A percentile compares a stretch with the other conserved stretches of the same genome.
phyloP scores from a whole-genome alignment of 2,888 invertebrate genomes.

The Gerosis bhagava region DNA sequence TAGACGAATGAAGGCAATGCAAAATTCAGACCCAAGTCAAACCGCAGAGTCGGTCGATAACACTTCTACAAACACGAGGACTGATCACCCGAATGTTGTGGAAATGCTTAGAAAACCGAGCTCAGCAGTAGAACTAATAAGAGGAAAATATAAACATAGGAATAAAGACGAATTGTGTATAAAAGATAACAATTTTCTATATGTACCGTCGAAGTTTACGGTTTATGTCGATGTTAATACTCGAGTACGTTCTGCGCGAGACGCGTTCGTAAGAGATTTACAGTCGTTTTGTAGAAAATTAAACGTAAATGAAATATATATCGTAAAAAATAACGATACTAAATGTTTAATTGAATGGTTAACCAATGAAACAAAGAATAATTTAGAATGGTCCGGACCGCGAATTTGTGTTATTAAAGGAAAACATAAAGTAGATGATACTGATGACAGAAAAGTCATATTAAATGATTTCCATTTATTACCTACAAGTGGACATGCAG shows the following conservation, averaged over 20 bases:
- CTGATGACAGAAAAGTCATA: slow-evolving; percentile 12
- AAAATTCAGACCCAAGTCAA: neutral
- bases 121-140: neutral
- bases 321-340: neutral
- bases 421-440: neutral
- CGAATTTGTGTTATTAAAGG: neutral
- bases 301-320: neutral
- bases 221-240: neutral
- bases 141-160: neutral
- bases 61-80: neutral
- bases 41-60: neutral
- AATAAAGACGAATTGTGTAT: neutral
- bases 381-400: neutral
- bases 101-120: slow-evolving; percentile 1
- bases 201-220: neutral
- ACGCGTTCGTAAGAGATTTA: neutral
- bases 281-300: neutral
- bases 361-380: neutral
- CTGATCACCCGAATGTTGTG: slow-evolving; percentile 10
- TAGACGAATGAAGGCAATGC: neutral
- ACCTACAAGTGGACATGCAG: slow-evolving; percentile 21
- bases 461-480: slow-evolving; percentile 26
- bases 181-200: slow-evolving; percentile 29
- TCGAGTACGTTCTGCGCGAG: neutral
- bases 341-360: neutral